phyloP scores from a whole-genome alignment of 2,797 vertebrate genomes.

The Amblyraja radiata region DNA sequence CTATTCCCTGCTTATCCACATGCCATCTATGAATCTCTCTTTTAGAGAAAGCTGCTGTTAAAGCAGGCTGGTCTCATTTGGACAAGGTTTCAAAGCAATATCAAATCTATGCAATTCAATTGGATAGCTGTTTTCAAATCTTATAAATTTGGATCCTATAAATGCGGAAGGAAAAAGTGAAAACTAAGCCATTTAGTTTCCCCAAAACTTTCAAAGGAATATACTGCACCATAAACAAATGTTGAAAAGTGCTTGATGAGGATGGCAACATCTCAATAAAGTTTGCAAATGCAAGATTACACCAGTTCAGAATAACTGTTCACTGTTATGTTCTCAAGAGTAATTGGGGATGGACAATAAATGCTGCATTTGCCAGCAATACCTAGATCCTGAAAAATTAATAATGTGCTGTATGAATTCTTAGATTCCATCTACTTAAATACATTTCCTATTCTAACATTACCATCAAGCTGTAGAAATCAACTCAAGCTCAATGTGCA shows the following conservation, averaged over 20 bases:
- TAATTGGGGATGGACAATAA: background rate
- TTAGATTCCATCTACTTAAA: too few relatives aligned
- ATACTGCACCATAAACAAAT: background rate
- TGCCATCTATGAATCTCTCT: too few relatives aligned
- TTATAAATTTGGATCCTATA: too few relatives aligned
- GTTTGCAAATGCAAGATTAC: background rate
- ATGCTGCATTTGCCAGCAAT: too few relatives aligned
- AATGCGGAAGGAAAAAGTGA: too few relatives aligned
- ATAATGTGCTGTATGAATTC: too few relatives aligned
- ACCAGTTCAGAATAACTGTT: background rate
- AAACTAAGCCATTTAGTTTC: too few relatives aligned
- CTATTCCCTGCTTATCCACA: too few relatives aligned
- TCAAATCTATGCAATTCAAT: background rate
- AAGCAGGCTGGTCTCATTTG: background rate
- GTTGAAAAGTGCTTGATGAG: background rate
- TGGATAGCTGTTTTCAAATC: background rate
- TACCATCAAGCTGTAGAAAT: too few relatives aligned
- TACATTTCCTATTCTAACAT: too few relatives aligned
- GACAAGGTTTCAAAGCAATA: background rate
- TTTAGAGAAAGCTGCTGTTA: too few relatives aligned
- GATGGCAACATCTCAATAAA: background rate
- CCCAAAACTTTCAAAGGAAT: background rate
- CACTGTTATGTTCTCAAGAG: background rate
- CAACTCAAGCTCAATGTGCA: too few relatives aligned
- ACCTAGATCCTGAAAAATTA: background rate